Evolutionary conservation across 2,888 invertebrate genomes (phyloP).

Genomic region (Abrostola triplasia): DNA sequence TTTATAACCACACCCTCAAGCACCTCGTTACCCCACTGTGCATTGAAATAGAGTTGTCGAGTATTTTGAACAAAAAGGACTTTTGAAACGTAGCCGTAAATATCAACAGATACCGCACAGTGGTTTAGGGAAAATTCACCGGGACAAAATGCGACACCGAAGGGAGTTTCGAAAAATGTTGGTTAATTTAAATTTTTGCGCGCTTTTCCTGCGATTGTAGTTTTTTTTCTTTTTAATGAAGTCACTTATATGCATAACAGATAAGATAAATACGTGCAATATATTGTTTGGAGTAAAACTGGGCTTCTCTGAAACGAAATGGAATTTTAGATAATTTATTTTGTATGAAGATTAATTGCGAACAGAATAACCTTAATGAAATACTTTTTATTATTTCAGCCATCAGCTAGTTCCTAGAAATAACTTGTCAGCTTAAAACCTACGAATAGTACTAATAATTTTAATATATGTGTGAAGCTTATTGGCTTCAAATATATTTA

Average conservation of each 20-base stretch:
- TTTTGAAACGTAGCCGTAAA: conserved; percentile 54
- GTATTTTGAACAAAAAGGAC: conserved; percentile 52
- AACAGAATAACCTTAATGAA: too few species aligned
- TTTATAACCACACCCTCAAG: conserved; percentile 61
- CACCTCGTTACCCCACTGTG: conserved; percentile 66
- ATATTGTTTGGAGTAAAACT: not conserved
- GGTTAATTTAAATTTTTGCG: conserved; percentile 44
- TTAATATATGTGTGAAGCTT: too few species aligned
- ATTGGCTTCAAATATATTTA: too few species aligned
- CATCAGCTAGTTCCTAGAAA: too few species aligned
- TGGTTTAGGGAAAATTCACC: conserved; percentile 48
- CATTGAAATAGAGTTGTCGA: conserved; percentile 68
- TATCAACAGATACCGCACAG: conserved; percentile 50
- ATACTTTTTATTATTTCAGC: too few species aligned
- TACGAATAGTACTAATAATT: too few species aligned
- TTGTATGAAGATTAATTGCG: too few species aligned
- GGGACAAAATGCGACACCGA: conserved; percentile 47
- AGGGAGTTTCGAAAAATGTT: conserved; percentile 41
- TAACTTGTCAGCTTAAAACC: too few species aligned
- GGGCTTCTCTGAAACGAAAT: not conserved
- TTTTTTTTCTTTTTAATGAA: conserved; percentile 45
- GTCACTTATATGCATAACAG: conserved; percentile 17
- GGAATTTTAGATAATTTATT: too few species aligned
- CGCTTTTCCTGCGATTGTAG: conserved; percentile 23
- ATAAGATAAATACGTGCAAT: conserved; percentile 21